phyloP scores from a whole-genome alignment of 1,140 invertebrate species.

The Bombus polaris region DNA sequence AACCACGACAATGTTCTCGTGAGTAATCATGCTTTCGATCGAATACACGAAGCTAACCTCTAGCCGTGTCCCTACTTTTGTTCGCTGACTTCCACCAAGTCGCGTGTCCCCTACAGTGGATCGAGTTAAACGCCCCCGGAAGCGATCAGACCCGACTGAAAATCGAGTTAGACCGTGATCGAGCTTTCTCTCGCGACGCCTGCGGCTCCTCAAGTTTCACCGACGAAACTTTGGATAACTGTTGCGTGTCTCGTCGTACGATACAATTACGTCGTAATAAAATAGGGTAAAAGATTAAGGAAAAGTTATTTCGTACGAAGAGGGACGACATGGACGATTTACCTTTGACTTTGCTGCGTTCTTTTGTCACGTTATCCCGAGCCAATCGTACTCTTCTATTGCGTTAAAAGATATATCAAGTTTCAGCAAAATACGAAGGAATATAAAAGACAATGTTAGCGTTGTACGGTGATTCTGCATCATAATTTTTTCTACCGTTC shows the following conservation, averaged over 20 bases:
- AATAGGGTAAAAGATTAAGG: background rate
- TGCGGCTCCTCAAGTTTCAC: background rate
- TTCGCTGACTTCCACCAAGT: background rate
- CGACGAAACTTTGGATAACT: constrained; percentile 8
- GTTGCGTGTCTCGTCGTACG: background rate
- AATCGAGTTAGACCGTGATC: constrained; percentile 12
- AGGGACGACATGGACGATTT: background rate
- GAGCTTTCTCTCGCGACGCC: background rate
- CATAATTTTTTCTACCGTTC: too few species aligned
- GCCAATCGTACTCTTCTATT: too few species aligned
- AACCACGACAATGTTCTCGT: constrained; percentile 93
- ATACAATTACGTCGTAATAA: background rate
- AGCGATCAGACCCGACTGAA: background rate
- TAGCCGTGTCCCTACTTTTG: background rate
- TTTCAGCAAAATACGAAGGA: too few species aligned
- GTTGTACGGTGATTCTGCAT: too few species aligned
- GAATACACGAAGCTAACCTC: background rate
- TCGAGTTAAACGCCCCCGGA: constrained; percentile 3
- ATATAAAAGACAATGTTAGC: too few species aligned
- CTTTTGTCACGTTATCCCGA: too few species aligned
- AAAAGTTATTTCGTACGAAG: background rate
- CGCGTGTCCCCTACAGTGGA: background rate
- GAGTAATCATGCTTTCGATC: constrained; percentile 83
- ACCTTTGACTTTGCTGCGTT: too few species aligned
- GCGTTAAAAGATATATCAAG: too few species aligned